Percentiles rank a stretch among this genome's conserved stretches.
Conservation (phyloP, 2,888 invertebrate species). For the Uloborus plumipes region DNA sequence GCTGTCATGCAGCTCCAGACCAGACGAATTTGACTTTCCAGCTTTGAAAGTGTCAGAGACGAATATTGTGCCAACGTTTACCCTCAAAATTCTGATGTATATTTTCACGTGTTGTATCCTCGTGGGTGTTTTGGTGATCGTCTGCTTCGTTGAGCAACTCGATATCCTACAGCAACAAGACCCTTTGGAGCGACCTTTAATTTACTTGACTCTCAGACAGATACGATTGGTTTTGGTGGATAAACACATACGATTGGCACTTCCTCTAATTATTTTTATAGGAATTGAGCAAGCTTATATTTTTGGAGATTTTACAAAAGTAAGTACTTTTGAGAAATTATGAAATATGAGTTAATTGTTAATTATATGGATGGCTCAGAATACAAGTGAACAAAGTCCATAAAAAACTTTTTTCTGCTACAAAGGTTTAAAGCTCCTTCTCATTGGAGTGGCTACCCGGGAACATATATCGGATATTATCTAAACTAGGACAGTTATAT, state of each 20-base stretch:
- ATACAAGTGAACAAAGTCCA: no score
- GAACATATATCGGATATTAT: no score
- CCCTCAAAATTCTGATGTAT: slow-evolving; percentile 40
- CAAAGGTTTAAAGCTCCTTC: no score
- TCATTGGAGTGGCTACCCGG: no score
- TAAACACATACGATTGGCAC: slow-evolving; percentile 52
- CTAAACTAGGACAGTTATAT: no score
- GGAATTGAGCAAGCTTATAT: slow-evolving; percentile 66
- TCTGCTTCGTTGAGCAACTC: slow-evolving; percentile 52
- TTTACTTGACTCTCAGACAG: slow-evolving; percentile 52
- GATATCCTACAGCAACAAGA: slow-evolving; percentile 64
- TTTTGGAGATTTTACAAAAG: slow-evolving; percentile 66
- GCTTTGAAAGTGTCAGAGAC: no score
- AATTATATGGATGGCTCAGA: no score
- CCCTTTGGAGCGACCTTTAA: slow-evolving; percentile 62
- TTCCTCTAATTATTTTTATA: slow-evolving; percentile 65
- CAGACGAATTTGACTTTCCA: no score
- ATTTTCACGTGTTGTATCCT: slow-evolving; percentile 30
- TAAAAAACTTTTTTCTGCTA: no score
- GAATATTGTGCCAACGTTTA: slow-evolving; percentile 19
- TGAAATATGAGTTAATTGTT: not conserved
- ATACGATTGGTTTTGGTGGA: slow-evolving; percentile 52
- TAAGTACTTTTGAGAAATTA: slow-evolving; percentile 28
- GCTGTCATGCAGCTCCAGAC: no score
- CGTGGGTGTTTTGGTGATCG: slow-evolving; percentile 21